Percentiles rank a stretch among this genome's conserved stretches.
These are phyloP conservation scores for Drosophila sordidapex DNA, from an alignment of 2,888 invertebrate genomes.

Conservation along the genomic window DNA sequence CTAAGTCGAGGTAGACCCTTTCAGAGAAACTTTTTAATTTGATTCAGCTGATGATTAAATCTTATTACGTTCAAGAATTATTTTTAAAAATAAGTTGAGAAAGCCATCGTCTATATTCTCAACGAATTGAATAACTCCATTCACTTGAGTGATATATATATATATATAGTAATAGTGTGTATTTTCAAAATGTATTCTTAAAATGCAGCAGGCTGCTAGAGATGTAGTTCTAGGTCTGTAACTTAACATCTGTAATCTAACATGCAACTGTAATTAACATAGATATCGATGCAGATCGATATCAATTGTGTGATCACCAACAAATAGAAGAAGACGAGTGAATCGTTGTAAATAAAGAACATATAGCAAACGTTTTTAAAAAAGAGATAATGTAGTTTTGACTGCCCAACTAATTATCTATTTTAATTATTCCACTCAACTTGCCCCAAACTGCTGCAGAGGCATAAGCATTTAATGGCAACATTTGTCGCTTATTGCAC, in stretches of 20 bases:
- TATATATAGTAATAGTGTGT: background rate
- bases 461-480: conserved; percentile 48
- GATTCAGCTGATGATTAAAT: background rate
- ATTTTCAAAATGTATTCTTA: background rate
- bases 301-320: too few species aligned
- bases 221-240: too few species aligned
- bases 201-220: too few species aligned
- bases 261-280: too few species aligned
- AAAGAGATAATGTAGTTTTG: too few species aligned
- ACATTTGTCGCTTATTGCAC: conserved; percentile 54
- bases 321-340: too few species aligned
- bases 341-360: too few species aligned
- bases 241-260: too few species aligned
- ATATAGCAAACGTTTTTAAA: too few species aligned
- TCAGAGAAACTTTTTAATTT: background rate
- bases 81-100: background rate
- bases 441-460: background rate
- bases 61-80: background rate
- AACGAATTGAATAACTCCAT: background rate
- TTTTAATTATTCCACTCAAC: conserved; percentile 29
- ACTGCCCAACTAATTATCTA: conserved; percentile 17
- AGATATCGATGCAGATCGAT: too few species aligned
- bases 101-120: background rate
- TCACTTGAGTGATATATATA: background rate
- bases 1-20: background rate